These are phyloP conservation scores for Chloebia gouldiae DNA, from an alignment of 2,113 vertebrate genomes.

Conservation along the genomic window DNA sequence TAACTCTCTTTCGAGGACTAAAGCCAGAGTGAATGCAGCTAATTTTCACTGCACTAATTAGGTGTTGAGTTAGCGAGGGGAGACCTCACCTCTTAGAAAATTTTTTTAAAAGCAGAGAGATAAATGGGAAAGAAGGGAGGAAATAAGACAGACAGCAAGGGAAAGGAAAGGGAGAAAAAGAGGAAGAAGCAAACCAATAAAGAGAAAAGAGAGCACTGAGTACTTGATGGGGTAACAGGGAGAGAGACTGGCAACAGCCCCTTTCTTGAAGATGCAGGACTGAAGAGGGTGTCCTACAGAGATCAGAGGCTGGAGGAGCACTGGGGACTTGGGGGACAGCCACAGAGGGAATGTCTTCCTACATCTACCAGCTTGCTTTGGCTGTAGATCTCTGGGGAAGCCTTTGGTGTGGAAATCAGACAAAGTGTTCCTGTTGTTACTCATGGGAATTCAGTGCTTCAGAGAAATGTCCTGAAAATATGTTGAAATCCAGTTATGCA, in stretches of 20 bases:
- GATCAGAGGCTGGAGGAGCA: neutral
- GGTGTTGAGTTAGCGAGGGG: conserved; percentile 1
- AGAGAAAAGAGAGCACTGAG: neutral
- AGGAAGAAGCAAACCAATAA: neutral
- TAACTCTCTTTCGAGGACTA: conserved; percentile 31
- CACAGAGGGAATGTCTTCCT: accelerated
- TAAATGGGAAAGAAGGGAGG: neutral
- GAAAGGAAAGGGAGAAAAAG: neutral
- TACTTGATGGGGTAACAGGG: neutral
- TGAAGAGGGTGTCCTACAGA: neutral
- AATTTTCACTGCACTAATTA: conserved; percentile 64
- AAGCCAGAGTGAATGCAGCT: conserved; percentile 59
- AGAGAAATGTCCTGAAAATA: conserved; percentile 28
- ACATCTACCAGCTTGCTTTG: neutral
- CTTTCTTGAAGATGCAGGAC: neutral
- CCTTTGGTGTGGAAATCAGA: neutral
- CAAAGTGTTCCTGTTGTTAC: conserved; percentile 14
- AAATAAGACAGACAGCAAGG: neutral
- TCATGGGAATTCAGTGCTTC: neutral
- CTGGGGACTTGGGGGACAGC: neutral
- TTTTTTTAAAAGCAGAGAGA: neutral
- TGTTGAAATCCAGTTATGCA: neutral
- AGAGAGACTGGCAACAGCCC: neutral
- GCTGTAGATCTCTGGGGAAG: neutral
- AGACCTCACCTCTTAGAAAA: conserved; percentile 33